These are phyloP conservation scores for Ptyas mucosa DNA, from an alignment of 2,113 vertebrate species.

Conservation along the genomic window DNA sequence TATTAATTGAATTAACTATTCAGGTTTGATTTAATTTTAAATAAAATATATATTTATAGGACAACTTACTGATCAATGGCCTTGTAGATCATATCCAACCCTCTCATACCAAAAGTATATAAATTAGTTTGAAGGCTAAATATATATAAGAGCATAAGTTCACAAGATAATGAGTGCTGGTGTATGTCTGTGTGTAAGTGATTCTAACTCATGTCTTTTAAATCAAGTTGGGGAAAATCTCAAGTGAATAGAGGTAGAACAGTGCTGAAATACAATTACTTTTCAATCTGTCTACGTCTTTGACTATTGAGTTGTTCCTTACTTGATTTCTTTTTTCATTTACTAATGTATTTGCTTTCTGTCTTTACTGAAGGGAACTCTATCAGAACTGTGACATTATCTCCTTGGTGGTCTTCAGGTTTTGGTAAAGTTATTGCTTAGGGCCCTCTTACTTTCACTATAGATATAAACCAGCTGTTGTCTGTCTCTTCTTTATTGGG, in stretches of 20 bases:
- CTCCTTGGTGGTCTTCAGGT: slow-evolving; percentile 43
- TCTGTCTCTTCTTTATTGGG: slow-evolving; percentile 35
- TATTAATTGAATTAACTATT: fast-evolving
- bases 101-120: neutral
- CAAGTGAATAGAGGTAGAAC: neutral
- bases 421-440: slow-evolving; percentile 56
- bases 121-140: neutral
- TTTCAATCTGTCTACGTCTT: neutral
- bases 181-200: neutral
- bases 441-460: slow-evolving; percentile 41
- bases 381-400: slow-evolving; percentile 13
- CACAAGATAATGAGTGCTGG: neutral
- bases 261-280: neutral
- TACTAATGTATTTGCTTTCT: neutral
- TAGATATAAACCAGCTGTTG: slow-evolving; percentile 58
- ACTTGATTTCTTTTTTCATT: neutral
- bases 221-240: neutral
- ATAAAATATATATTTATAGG: neutral
- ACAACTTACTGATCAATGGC: neutral
- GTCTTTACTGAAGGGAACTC: neutral
- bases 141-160: neutral
- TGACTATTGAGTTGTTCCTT: neutral
- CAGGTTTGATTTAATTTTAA: neutral
- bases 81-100: neutral
- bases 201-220: neutral